A percentile compares a stretch with the other conserved stretches of the same genome.
phyloP scores from a whole-genome alignment of 1,140 invertebrate genomes.

The Oscheius sp. region DNA sequence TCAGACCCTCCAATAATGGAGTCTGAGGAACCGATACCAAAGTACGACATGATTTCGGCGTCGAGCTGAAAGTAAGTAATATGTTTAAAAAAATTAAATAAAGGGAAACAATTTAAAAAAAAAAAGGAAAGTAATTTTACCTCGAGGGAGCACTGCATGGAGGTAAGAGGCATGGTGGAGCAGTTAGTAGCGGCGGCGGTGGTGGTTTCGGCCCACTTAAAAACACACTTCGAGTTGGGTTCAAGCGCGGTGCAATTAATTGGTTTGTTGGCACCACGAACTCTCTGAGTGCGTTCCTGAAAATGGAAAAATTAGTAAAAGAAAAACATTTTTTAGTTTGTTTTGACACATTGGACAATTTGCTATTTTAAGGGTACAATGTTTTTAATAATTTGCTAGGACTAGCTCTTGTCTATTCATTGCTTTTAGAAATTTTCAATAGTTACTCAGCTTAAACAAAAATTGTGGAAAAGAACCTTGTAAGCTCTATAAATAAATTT shows the following conservation, averaged over 20 bases:
- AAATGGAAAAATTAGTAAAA: not conserved
- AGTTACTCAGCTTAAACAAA: too few species aligned
- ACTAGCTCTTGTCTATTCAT: too few species aligned
- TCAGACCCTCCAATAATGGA: not conserved
- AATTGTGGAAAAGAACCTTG: too few species aligned
- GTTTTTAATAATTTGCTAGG: too few species aligned
- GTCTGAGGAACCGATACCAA: not conserved
- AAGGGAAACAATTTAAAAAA: not conserved
- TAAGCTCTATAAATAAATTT: too few species aligned
- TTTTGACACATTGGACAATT: too few species aligned
- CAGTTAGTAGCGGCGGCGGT: conserved; percentile 19
- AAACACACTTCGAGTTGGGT: conserved; percentile 29
- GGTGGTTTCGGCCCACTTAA: conserved; percentile 31
- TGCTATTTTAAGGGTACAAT: too few species aligned
- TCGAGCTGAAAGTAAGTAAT: too few species aligned
- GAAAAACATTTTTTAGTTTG: too few species aligned
- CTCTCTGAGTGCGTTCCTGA: conserved; percentile 14
- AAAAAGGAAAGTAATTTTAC: not conserved
- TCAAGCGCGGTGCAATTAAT: conserved; percentile 15
- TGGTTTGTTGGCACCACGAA: conserved; percentile 11
- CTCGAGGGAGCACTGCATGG: not conserved
- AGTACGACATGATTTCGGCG: not conserved
- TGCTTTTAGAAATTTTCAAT: too few species aligned
- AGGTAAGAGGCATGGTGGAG: not conserved
- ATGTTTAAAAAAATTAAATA: too few species aligned